Conservation (phyloP, 2,797 vertebrate species). For the Muscicapa striata region DNA sequence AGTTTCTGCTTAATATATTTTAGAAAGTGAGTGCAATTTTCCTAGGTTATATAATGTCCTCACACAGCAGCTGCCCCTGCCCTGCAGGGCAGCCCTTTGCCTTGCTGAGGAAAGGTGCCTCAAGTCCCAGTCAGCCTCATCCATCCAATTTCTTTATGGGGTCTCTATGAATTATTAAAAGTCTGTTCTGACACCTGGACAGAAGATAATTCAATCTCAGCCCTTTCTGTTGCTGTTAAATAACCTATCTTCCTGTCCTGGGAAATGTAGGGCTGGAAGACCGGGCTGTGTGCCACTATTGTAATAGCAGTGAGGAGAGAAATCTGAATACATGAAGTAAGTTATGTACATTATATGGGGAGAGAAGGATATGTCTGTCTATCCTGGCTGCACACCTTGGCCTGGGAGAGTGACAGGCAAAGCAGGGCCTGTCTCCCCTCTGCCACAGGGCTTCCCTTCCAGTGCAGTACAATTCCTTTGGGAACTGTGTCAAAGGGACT, state of each 20-base stretch:
- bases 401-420: background rate
- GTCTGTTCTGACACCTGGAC: background rate
- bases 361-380: background rate
- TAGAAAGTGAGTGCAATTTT: background rate
- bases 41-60: background rate
- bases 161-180: background rate
- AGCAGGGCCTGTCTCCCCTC: background rate
- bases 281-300: background rate
- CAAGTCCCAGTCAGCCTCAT: background rate
- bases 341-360: background rate
- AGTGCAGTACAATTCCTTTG: background rate
- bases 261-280: background rate
- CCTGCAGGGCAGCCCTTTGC: background rate
- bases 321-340: background rate
- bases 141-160: background rate
- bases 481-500: accelerated
- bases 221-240: background rate
- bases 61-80: background rate
- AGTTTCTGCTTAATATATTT: background rate
- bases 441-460: accelerated
- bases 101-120: background rate
- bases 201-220: background rate
- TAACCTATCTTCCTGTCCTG: background rate
- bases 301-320: background rate
- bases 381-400: background rate